A percentile compares a stretch with the other conserved stretches of the same genome.
Conservation (phyloP, 2,113 vertebrate genomes). For the Tinamus guttatus region DNA sequence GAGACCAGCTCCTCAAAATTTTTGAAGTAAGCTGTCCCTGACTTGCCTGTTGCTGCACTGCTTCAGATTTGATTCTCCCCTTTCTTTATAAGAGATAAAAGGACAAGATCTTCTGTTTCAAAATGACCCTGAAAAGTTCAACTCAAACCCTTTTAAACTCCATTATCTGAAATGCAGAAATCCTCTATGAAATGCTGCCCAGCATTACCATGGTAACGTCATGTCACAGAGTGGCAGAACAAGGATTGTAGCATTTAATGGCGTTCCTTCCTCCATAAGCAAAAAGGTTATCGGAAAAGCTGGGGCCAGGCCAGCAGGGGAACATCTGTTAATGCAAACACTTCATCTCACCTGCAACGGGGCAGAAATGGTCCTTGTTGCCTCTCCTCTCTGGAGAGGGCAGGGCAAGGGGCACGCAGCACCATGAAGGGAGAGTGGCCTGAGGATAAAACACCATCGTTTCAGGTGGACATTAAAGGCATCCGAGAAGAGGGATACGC, state of each 20-base stretch:
- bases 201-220: conserved; percentile 49
- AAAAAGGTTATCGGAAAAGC: conserved; percentile 32
- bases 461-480: not conserved
- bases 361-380: not conserved
- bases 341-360: not conserved
- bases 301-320: not conserved
- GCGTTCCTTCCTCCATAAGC: not conserved
- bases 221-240: conserved; percentile 2
- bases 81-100: conserved; percentile 2
- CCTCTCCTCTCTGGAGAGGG: not conserved
- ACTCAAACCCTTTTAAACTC: conserved; percentile 35
- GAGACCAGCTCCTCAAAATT: not conserved
- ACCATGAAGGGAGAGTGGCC: not conserved
- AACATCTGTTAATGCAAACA: conserved; percentile 19
- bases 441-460: not conserved
- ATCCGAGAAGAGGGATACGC: not conserved
- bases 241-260: conserved; percentile 3
- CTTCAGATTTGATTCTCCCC: not conserved
- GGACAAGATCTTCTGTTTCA: conserved; percentile 4
- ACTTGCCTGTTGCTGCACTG: not conserved
- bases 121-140: conserved; percentile 54
- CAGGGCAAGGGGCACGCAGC: not conserved
- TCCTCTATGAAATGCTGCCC: conserved; percentile 23
- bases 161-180: conserved; percentile 37
- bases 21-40: not conserved